phyloP scores from a whole-genome alignment of 1,140 invertebrate genomes.

The Alviniconcha marisindica region DNA sequence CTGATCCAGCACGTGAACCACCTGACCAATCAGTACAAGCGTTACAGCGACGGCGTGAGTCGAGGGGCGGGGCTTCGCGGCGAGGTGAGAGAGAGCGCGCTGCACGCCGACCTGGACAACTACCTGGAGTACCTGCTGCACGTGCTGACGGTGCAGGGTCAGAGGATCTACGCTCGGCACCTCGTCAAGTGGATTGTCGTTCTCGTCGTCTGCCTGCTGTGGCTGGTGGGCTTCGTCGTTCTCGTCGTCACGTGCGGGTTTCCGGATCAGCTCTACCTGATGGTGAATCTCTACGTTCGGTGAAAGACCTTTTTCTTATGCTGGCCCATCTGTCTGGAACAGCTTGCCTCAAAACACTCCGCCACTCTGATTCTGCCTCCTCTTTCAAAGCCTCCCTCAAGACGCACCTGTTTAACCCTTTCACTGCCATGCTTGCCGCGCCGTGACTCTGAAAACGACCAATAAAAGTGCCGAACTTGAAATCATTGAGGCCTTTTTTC shows the following conservation, averaged over 20 bases:
- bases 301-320: too few relatives aligned
- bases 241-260: background rate
- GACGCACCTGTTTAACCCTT: too few relatives aligned
- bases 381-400: too few relatives aligned
- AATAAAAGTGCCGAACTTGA: too few relatives aligned
- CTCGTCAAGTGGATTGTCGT: conserved; percentile 4
- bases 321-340: too few relatives aligned
- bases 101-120: conserved; percentile 19
- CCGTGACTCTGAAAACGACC: too few relatives aligned
- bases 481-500: too few relatives aligned
- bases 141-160: background rate
- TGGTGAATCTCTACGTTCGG: too few relatives aligned
- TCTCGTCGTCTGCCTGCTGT: background rate
- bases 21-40: conserved; percentile 14
- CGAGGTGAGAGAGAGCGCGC: background rate
- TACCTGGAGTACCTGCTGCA: conserved; percentile 20
- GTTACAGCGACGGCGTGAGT: background rate
- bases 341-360: too few relatives aligned
- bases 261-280: background rate
- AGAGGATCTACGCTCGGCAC: conserved; percentile 17
- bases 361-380: too few relatives aligned
- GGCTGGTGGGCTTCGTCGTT: background rate
- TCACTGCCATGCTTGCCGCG: too few relatives aligned
- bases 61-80: background rate
- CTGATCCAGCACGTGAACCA: conserved; percentile 27